These are phyloP conservation scores for Mesochorus sp. DNA, from an alignment of 2,888 invertebrate species.

Conservation along the genomic window DNA sequence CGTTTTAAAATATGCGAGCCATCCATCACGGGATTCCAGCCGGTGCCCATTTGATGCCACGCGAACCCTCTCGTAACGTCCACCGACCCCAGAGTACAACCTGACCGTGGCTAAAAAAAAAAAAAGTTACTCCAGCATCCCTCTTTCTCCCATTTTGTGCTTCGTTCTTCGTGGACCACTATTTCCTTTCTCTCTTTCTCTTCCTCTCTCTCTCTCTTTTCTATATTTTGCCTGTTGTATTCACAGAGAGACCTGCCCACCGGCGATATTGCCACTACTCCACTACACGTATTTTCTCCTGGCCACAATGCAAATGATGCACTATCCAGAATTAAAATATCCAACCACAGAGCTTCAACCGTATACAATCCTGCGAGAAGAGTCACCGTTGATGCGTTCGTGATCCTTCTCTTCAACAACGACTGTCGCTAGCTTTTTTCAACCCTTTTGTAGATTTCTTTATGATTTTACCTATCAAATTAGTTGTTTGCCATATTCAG, in stretches of 20 bases:
- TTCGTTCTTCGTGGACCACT: too few relatives aligned
- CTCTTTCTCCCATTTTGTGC: background rate
- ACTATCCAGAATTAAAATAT: constrained; percentile 80
- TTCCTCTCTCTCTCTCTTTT: constrained; percentile 17
- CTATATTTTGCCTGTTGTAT: constrained; percentile 31
- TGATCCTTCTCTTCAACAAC: too few relatives aligned
- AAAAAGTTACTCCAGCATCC: background rate
- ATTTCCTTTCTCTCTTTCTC: constrained; percentile 9
- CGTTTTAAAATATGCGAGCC: constrained; percentile 66
- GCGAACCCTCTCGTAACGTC: constrained; percentile 40
- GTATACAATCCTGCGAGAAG: constrained; percentile 55
- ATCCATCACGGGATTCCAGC: constrained; percentile 66
- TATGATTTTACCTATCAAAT: too few relatives aligned
- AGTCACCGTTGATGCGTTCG: too few relatives aligned
- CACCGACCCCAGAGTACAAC: constrained; percentile 37
- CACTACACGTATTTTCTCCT: constrained; percentile 44
- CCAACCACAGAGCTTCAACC: constrained; percentile 68
- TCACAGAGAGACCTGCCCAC: constrained; percentile 51
- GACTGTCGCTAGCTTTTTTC: too few relatives aligned
- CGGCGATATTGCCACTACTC: constrained; percentile 65
- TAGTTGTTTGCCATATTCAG: too few relatives aligned
- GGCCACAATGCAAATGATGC: constrained; percentile 78
- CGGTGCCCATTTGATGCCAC: constrained; percentile 66
- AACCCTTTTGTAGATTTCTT: too few relatives aligned
- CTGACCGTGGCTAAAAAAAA: constrained; percentile 32